phyloP scores from a whole-genome alignment of 2,797 vertebrate genomes.

The Tenualosa thibaudeaui region DNA sequence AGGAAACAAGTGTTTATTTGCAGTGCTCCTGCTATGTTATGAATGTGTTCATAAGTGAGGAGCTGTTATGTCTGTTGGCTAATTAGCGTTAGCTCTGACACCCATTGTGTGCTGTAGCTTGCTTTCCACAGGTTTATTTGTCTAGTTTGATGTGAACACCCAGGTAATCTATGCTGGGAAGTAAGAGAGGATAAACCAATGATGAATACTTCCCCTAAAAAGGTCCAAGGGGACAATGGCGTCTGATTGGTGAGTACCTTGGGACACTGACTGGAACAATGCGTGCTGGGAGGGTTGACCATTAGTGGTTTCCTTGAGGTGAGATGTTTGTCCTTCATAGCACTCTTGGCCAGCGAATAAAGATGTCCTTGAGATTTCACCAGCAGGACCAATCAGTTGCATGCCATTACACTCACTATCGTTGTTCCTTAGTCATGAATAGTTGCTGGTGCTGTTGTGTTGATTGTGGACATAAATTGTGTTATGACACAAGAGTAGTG shows the following conservation, averaged over 20 bases:
- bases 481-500: not conserved
- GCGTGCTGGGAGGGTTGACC: constrained; percentile 30
- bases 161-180: constrained; percentile 21
- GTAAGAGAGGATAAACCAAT: not conserved
- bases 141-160: constrained; percentile 14
- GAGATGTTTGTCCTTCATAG: not conserved
- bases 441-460: not conserved
- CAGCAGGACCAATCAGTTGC: not conserved
- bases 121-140: constrained; percentile 5
- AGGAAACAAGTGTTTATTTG: not conserved
- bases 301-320: constrained; percentile 27
- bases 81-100: not conserved
- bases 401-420: too few species aligned
- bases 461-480: too few species aligned
- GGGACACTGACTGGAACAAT: constrained; percentile 38
- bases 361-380: not conserved
- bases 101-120: not conserved
- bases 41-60: not conserved
- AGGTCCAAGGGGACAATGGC: constrained; percentile 36
- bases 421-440: not conserved
- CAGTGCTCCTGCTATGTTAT: not conserved
- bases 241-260: constrained; percentile 35
- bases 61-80: not conserved
- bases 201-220: not conserved
- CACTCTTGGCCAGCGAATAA: not conserved